Base-by-base conservation (phyloP, 2,888 invertebrate genomes). In the Pandemis corylana region DNA sequence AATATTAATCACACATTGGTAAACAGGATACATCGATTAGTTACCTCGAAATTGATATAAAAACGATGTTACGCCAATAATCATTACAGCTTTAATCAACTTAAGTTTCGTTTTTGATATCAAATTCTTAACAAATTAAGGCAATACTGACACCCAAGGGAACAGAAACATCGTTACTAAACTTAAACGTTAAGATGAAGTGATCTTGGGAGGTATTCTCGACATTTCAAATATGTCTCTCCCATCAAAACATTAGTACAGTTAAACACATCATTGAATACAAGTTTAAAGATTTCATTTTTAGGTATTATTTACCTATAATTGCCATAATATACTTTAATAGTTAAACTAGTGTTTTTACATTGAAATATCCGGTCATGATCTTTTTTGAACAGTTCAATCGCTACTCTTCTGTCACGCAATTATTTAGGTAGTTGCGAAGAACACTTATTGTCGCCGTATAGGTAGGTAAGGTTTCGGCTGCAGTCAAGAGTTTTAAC, bases 151-250 rank as follows among this genome's bases (percentile, higher is more conserved):
- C 59, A 76, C 68, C 49, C 46, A 66, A 28, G 72, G 64, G 68
- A 75, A 71, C 67, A 63, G 75, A 75, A 75, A 71, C 62, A 63
- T 51, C 68, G 20, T 75, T 72, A 77, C 73, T 76, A 68, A 76
- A 72, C 71, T 78, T 78, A 71, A 77, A 78, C 74, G 46, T 68
- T 76, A 78, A 73, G 68, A 75, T 72, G 73, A 81, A 56, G 65
- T 76, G 66, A 76, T 75, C 65, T 80, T 81, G 84, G 83, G 86
- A 90, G 89, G 87, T 86, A 89, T 88, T 89, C 87, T 89, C 87
- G 88, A 88, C 81, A 85, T 82, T 80, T 77, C 71, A 78, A 76
- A 73, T 59, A 82, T 79, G 74, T 81, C 81, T 81, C 83, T 87
- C 84, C 84, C 82, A 79, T 76, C 62, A 46, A 64, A 69, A 68